Evolutionary conservation across 1,140 invertebrate genomes (phyloP), one percentile per base, ranked within the genome.

Genomic region (Sycobia sp.): DNA sequence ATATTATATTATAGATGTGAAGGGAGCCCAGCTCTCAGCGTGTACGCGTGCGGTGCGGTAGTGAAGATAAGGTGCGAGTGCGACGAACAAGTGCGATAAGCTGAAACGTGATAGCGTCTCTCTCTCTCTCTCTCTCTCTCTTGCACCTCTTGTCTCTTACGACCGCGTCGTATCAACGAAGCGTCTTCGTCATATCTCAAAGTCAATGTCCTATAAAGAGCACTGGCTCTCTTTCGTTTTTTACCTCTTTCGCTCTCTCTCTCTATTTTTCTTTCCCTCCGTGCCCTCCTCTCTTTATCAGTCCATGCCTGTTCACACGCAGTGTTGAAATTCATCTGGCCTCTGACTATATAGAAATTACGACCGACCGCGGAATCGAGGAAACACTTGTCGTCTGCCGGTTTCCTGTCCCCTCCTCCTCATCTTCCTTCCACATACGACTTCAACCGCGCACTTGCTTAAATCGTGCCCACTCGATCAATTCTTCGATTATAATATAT

Each of bases 171-270:
- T 41, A 67, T 72, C 70, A 73, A 73, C 71, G 72, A 68, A 72
- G 72, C 70, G 67, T 67, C 64, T 62, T 69, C 57, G 68, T 73
- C 73, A 74, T 81, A 80, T 80, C 78, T 80, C 78, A 81, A 81
- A 81, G 79, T 80, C 79, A 81, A 81, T 81, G 79, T 80, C 79
- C 79, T 81, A 79, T 78, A 78, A 79, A 80, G 77, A 73, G 79
- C 75, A 79, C 73, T 51, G 64, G 67, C 57, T 36, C 47, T 49
- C 50, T 39, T 11, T 16, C 22, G 32, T n/a, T n/a, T n/a, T n/a
- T n/a, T n/a, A n/a, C n/a, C n/a, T n/a, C 22, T 32, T 20, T 29
- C 36, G 3, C 16, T 56, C 8, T 38, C 44, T 2, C 18, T 27
- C 23, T 54, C 50, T 38, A 29, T 62, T 49, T 38, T 11, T n/a